These are phyloP conservation scores for Platypus cylindrus DNA, from an alignment of 2,888 invertebrate species.

Conservation along the genomic window DNA sequence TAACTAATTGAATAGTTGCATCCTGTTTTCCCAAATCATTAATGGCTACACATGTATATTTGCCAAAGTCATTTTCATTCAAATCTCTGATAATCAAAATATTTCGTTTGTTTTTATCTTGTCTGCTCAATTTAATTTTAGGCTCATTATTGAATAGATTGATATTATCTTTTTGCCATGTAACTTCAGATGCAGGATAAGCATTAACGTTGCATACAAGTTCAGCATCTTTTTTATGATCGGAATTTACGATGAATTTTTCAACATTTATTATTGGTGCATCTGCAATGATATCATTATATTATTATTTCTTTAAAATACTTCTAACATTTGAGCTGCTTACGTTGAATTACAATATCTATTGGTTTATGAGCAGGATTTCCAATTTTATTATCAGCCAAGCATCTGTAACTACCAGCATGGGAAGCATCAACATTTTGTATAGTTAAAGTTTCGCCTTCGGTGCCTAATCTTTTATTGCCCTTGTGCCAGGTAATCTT, in stretches of 20 bases:
- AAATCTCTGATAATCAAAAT: conserved; percentile 11
- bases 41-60: conserved; percentile 34
- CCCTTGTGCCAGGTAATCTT: conserved; percentile 33
- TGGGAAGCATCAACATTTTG: conserved; percentile 27
- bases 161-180: conserved; percentile 29
- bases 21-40: conserved; percentile 30
- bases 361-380: conserved; percentile 28
- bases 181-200: conserved; percentile 31
- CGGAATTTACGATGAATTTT: conserved; percentile 33
- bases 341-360: conserved; percentile 30
- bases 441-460: conserved; percentile 30
- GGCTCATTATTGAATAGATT: conserved; percentile 18
- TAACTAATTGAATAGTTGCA: conserved; percentile 27
- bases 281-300: conserved; percentile 26
- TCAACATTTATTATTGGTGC: conserved; percentile 34
- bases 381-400: conserved; percentile 34
- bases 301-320: background rate
- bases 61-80: conserved; percentile 31
- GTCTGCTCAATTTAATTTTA: conserved; percentile 18
- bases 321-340: conserved; percentile 16
- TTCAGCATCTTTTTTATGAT: conserved; percentile 32
- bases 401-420: conserved; percentile 36
- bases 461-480: conserved; percentile 19
- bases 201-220: conserved; percentile 35
- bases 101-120: conserved; percentile 21